Conservation (phyloP, 2,797 vertebrate genomes). For the Acanthornis magna region DNA sequence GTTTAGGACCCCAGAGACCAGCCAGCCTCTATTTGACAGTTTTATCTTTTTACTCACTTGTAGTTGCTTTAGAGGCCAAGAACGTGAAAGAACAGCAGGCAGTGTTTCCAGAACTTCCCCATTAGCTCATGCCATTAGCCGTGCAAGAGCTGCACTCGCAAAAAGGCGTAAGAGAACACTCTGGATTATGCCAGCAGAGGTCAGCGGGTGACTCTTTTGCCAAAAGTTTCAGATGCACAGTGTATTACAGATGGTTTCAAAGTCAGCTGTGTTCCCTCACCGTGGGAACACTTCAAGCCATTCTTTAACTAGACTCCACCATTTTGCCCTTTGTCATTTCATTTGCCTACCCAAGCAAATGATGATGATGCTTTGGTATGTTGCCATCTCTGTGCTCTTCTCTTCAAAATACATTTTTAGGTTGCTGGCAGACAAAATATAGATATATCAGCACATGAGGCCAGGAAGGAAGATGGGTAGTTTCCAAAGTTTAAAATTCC, state of each 20-base stretch:
- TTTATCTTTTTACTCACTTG: background rate
- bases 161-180: background rate
- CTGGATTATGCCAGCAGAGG: slow-evolving; percentile 40
- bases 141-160: background rate
- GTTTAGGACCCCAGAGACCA: background rate
- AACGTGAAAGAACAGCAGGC: background rate
- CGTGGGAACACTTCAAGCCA: background rate
- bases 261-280: background rate
- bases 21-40: background rate
- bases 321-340: background rate
- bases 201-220: slow-evolving; percentile 35
- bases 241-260: background rate
- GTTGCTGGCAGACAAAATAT: background rate
- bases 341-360: background rate
- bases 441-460: background rate
- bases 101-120: background rate
- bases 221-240: background rate
- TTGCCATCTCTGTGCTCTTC: background rate
- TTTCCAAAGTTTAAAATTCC: background rate
- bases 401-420: background rate
- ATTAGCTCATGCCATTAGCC: background rate
- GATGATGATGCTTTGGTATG: background rate
- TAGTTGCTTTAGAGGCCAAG: background rate
- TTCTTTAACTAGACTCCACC: background rate
- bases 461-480: background rate